phyloP scores from a whole-genome alignment of 2,797 vertebrate genomes.

The Pseudomugil tenellus region DNA sequence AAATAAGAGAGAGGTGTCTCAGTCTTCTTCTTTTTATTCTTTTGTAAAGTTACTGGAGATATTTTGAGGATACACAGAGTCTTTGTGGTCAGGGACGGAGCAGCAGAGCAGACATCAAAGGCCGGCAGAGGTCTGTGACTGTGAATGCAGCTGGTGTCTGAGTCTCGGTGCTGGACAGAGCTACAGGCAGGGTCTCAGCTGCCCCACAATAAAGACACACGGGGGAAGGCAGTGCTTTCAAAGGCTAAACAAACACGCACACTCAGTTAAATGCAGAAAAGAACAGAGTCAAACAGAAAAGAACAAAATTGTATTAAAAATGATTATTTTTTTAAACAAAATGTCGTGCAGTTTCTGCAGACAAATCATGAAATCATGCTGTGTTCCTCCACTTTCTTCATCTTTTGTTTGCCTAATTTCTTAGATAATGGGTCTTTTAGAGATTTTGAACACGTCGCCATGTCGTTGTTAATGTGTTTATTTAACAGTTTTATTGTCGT shows the following conservation, averaged over 20 bases:
- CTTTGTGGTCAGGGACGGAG: conserved; percentile 81
- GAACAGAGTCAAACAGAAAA: conserved; percentile 59
- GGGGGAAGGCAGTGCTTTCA: conserved; percentile 72
- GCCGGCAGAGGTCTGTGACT: conserved; percentile 83
- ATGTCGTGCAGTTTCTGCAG: conserved; percentile 36
- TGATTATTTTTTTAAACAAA: conserved; percentile 31
- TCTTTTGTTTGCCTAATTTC: conserved; percentile 23
- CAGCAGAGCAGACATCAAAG: conserved; percentile 92
- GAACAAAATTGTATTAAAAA: conserved; percentile 43
- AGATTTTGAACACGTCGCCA: conserved; percentile 4
- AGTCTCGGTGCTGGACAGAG: conserved; percentile 90
- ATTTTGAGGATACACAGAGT: conserved; percentile 71
- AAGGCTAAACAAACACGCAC: conserved; percentile 85
- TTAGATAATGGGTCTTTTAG: conserved; percentile 2
- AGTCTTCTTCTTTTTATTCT: conserved; percentile 35
- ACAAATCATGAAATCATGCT: conserved; percentile 35
- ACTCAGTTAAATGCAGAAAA: conserved; percentile 80
- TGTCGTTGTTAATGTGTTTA: conserved; percentile 4
- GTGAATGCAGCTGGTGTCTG: conserved; percentile 96
- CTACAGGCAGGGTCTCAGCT: conserved; percentile 90
- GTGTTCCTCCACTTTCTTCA: conserved; percentile 32
- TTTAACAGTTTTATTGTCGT: conserved; percentile 13
- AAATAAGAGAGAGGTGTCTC: conserved; percentile 74
- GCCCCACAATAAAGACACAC: conserved; percentile 80
- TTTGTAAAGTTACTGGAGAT: conserved; percentile 49